Percentiles rank a stretch among this genome's conserved stretches.
Evolutionary conservation across 1,140 invertebrate species (phyloP).

Genomic region (Pectinophora gossypiella): DNA sequence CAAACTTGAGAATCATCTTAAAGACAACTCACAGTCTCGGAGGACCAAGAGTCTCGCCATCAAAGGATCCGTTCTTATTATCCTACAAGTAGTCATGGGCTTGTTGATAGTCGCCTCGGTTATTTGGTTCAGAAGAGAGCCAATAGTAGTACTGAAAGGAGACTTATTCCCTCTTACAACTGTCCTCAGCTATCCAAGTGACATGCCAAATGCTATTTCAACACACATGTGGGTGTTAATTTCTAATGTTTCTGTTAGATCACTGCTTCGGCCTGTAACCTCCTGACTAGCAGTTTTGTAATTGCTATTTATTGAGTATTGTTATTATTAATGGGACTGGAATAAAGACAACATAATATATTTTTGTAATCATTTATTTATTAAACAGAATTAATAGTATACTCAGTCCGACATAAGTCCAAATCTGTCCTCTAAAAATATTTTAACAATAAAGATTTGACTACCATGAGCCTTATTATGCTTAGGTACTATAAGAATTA

Average conservation of each 20-base stretch:
- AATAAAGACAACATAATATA: too few relatives aligned
- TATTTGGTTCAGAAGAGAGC: conserved; percentile 57
- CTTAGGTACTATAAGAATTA: conserved; percentile 14
- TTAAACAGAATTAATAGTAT: conserved; percentile 59
- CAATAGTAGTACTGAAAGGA: conserved; percentile 55
- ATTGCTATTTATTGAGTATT: conserved; percentile 7
- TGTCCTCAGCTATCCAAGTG: conserved; percentile 60
- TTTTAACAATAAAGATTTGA: conserved; percentile 26
- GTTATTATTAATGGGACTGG: too few relatives aligned
- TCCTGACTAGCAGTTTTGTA: conserved; percentile 12
- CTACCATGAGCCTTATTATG: conserved; percentile 14
- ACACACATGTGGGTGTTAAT: conserved; percentile 68
- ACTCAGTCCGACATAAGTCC: conserved; percentile 63
- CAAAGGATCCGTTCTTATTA: conserved; percentile 52
- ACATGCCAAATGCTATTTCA: conserved; percentile 61
- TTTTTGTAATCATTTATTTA: conserved; percentile 54
- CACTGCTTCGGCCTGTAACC: conserved; percentile 47
- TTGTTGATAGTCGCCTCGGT: conserved; percentile 51
- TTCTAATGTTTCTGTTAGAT: conserved; percentile 59
- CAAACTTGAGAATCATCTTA: conserved; percentile 51
- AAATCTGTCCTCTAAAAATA: conserved; percentile 53
- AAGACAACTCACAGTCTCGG: conserved; percentile 49
- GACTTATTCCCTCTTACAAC: conserved; percentile 57
- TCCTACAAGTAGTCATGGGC: conserved; percentile 48
- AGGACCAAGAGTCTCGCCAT: conserved; percentile 51